A percentile compares a stretch with the other conserved stretches of the same genome.
These are phyloP conservation scores for Brachystomella parvula DNA, from an alignment of 1,140 invertebrate genomes.

Conservation along the genomic window DNA sequence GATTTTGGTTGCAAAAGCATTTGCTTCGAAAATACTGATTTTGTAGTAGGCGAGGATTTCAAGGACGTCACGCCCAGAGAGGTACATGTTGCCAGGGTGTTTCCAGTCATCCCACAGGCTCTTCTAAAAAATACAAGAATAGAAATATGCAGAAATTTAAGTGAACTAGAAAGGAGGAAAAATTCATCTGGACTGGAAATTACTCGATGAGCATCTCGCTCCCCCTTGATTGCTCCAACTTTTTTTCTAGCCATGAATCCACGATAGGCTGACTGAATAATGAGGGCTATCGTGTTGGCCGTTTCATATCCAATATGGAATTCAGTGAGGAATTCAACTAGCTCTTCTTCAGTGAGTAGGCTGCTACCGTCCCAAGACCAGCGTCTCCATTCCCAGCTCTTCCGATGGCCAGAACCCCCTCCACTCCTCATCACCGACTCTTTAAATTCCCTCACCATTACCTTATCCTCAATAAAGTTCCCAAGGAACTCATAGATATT, in stretches of 20 bases:
- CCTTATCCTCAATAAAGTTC: slow-evolving; percentile 15
- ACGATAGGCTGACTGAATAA: slow-evolving; percentile 19
- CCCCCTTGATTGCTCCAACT: neutral
- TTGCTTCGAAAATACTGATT: slow-evolving; percentile 15
- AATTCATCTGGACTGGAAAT: neutral
- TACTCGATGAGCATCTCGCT: neutral
- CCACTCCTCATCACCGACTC: neutral
- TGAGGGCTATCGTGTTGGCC: slow-evolving; percentile 1
- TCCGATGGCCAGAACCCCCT: neutral
- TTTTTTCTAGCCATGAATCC: neutral
- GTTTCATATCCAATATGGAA: slow-evolving; percentile 1
- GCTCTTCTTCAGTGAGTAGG: slow-evolving; percentile 7
- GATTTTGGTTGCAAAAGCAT: slow-evolving; percentile 20
- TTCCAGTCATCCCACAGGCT: neutral
- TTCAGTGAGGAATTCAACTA: slow-evolving; percentile 13
- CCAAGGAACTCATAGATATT: slow-evolving; percentile 24
- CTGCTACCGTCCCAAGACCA: slow-evolving; percentile 16
- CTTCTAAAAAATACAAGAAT: neutral
- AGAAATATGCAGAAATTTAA: neutral
- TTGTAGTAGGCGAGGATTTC: slow-evolving; percentile 7
- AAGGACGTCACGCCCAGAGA: slow-evolving; percentile 10
- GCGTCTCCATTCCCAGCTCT: slow-evolving; percentile 12
- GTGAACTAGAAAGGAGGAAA: neutral
- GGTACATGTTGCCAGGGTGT: neutral
- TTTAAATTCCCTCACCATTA: neutral